phyloP scores from a whole-genome alignment of 2,113 vertebrate genomes.

The Oncorhynchus mykiss region DNA sequence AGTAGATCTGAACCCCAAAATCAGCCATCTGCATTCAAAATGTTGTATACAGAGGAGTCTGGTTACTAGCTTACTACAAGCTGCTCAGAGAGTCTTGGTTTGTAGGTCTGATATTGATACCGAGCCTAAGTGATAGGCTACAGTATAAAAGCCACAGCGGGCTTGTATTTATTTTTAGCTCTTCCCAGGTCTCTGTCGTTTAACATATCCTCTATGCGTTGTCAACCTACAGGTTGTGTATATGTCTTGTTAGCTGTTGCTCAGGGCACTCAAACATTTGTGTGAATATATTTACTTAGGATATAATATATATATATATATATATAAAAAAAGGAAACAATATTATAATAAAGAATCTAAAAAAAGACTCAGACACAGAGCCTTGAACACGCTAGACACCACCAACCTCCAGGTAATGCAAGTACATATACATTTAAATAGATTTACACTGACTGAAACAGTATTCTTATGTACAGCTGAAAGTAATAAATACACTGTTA shows the following conservation, averaged over 20 bases:
- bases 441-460: constrained; percentile 93
- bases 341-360: constrained; percentile 74
- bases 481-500: constrained; percentile 99
- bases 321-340: constrained; percentile 41
- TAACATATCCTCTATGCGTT: constrained; percentile 53
- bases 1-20: constrained; percentile 27
- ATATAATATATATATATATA: constrained; percentile 43
- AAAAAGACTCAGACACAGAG: constrained; percentile 89
- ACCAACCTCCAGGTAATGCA: constrained; percentile 89
- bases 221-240: constrained; percentile 35
- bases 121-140: constrained; percentile 35
- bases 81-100: constrained; percentile 30
- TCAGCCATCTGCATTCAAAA: constrained; percentile 69
- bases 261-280: constrained; percentile 69
- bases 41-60: constrained; percentile 41
- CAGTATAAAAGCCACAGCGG: constrained; percentile 33
- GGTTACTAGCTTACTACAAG: constrained; percentile 34
- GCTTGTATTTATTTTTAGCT: constrained; percentile 25
- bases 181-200: constrained; percentile 45
- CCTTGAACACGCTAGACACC: constrained; percentile 89
- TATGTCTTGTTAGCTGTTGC: constrained; percentile 72
- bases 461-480: constrained; percentile 93
- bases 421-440: constrained; percentile 99
- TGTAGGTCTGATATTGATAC: constrained; percentile 38
- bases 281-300: constrained; percentile 79